These are phyloP conservation scores for Dorcus hopei DNA, from an alignment of 2,888 invertebrate species.

Conservation along the genomic window DNA sequence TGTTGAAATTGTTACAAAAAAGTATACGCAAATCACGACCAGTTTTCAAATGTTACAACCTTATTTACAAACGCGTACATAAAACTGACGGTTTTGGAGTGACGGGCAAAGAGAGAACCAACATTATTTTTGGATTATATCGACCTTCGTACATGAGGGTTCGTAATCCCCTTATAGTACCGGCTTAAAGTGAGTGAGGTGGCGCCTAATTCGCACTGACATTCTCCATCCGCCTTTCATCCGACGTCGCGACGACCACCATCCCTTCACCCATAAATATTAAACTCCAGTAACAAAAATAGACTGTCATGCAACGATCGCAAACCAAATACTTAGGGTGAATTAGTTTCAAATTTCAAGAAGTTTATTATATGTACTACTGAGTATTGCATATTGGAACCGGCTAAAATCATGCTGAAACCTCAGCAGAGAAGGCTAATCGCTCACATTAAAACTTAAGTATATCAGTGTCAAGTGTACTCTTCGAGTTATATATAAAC, in stretches of 20 bases:
- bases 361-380: too few relatives aligned
- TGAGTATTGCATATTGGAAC: too few relatives aligned
- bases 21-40: too few relatives aligned
- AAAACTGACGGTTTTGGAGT: not conserved
- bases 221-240: conserved; percentile 51
- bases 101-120: conserved; percentile 1
- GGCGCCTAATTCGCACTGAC: conserved; percentile 56
- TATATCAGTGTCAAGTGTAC: conserved; percentile 23
- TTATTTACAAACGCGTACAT: not conserved
- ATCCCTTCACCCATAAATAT: conserved; percentile 7
- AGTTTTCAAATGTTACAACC: not conserved
- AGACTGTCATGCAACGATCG: not conserved
- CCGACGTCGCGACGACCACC: conserved; percentile 28
- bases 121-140: conserved; percentile 27
- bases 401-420: not conserved
- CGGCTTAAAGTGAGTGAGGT: conserved; percentile 52
- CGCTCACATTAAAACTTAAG: conserved; percentile 21
- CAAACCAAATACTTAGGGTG: too few relatives aligned
- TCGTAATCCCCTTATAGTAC: conserved; percentile 33
- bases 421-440: conserved; percentile 14
- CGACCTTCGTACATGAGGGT: conserved; percentile 24
- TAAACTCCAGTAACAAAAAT: conserved; percentile 16
- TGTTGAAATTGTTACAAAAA: too few relatives aligned
- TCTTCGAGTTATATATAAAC: conserved; percentile 11
- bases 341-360: too few relatives aligned